Conservation (phyloP, 2,113 vertebrate genomes). For the Siniperca chuatsi region DNA sequence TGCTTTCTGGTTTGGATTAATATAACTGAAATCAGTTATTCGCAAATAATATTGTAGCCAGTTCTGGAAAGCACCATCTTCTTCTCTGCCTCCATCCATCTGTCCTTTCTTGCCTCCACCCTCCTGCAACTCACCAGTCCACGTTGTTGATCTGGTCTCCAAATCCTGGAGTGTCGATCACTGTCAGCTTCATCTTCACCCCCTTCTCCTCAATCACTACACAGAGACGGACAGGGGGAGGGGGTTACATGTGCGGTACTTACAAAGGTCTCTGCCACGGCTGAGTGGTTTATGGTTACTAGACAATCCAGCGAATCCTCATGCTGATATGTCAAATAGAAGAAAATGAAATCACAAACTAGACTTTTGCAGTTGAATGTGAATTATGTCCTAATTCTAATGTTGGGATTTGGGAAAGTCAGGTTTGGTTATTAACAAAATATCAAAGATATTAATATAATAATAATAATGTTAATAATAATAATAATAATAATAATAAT, state of each 20-base stretch:
- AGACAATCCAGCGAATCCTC: not conserved
- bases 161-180: conserved; percentile 95
- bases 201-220: conserved; percentile 97
- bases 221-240: not conserved
- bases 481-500: too few relatives aligned
- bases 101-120: not conserved
- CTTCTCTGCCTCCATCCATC: not conserved
- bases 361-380: not conserved
- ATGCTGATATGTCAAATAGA: not conserved
- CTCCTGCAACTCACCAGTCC: conserved; percentile 87
- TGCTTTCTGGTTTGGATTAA: not conserved
- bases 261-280: not conserved
- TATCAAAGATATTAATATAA: too few relatives aligned
- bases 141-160: conserved; percentile 98
- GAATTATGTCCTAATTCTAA: not conserved
- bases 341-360: not conserved
- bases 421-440: too few relatives aligned
- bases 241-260: not conserved
- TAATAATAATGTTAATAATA: too few relatives aligned
- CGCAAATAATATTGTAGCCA: not conserved
- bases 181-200: conserved; percentile 98
- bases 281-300: not conserved
- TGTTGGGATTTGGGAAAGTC: too few relatives aligned
- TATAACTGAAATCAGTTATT: not conserved
- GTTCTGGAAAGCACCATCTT: not conserved